Percentiles rank a stretch among this genome's conserved stretches.
Conservation (phyloP, 1,140 invertebrate genomes). For the Lutraria rhynchaena region DNA sequence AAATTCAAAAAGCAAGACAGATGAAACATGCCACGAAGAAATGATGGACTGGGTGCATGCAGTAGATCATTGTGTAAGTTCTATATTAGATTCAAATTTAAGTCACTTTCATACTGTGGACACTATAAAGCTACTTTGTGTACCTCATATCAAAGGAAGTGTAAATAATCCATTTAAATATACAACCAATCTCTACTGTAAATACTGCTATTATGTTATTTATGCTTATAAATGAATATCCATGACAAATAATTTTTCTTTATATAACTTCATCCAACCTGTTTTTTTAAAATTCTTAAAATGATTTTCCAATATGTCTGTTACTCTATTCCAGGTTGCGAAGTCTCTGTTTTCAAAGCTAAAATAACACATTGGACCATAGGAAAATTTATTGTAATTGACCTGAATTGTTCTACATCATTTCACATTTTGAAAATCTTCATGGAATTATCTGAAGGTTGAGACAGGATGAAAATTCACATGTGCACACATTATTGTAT, state of each 20-base stretch:
- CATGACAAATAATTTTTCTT: no score
- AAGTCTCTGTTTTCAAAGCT: conserved; percentile 20
- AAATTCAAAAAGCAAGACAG: conserved; percentile 11
- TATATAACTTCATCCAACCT: background rate
- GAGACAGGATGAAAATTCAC: no score
- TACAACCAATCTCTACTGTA: background rate
- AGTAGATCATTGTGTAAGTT: conserved; percentile 57
- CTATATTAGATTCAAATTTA: no score
- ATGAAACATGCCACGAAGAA: conserved; percentile 49
- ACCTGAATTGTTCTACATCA: no score
- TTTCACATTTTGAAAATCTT: no score
- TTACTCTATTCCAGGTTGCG: conserved; percentile 34
- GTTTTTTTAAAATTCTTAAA: background rate
- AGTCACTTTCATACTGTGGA: no score
- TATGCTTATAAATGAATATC: background rate
- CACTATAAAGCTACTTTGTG: no score
- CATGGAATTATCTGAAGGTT: no score
- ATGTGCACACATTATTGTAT: no score
- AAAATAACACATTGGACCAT: conserved; percentile 30
- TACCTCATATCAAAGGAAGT: background rate
- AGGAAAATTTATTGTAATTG: conserved; percentile 1
- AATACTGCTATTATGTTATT: background rate
- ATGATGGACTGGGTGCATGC: conserved; percentile 42
- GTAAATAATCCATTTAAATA: background rate
- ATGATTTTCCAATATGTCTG: background rate